Conservation (phyloP, 2,888 invertebrate species). For the Lottia gigantea region DNA sequence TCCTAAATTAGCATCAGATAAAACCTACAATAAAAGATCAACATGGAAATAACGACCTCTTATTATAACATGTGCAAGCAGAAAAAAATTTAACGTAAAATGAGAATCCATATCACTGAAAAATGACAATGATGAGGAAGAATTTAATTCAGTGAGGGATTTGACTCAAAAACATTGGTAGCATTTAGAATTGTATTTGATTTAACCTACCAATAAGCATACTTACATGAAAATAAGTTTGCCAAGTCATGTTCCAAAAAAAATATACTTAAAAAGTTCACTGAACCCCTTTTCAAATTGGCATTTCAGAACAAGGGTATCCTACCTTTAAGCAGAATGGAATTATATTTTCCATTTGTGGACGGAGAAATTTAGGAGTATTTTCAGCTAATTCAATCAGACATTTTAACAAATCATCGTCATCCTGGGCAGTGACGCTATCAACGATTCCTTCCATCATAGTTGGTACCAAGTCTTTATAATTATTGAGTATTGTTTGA, state of each 20-base stretch:
- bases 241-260: too few species aligned
- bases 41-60: neutral
- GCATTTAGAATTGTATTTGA: too few species aligned
- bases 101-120: too few species aligned
- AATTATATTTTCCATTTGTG: conserved; percentile 87
- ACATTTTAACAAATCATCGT: conserved; percentile 85
- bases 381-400: conserved; percentile 94
- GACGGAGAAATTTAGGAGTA: conserved; percentile 90
- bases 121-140: too few species aligned
- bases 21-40: conserved; percentile 70
- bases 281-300: too few species aligned
- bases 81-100: too few species aligned
- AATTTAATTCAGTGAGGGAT: too few species aligned
- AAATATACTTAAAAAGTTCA: too few species aligned
- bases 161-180: too few species aligned
- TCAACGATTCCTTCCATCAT: conserved; percentile 78
- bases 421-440: conserved; percentile 88
- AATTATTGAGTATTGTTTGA: conserved; percentile 87
- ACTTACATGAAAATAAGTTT: too few species aligned
- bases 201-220: too few species aligned
- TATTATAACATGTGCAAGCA: too few species aligned
- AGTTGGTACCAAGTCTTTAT: conserved; percentile 82
- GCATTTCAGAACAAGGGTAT: neutral
- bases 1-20: conserved; percentile 70
- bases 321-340: conserved; percentile 86